phyloP scores from a whole-genome alignment of 2,113 vertebrate genomes.

The Oncorhynchus clarkii region DNA sequence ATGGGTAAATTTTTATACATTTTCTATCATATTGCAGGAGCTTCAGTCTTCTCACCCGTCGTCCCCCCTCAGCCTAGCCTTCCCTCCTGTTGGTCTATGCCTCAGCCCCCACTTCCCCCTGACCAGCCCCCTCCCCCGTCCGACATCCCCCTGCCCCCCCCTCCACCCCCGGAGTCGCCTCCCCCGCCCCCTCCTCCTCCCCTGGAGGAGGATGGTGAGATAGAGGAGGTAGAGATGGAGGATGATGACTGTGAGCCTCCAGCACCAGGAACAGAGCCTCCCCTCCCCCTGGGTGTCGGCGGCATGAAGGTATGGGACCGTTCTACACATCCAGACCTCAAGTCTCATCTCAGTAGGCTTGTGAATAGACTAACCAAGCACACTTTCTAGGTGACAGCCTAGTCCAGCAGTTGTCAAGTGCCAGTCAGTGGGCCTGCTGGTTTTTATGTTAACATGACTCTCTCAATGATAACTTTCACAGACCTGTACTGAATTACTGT shows the following conservation, averaged over 20 bases:
- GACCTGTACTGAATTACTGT: too few species aligned
- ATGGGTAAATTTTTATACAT: neutral
- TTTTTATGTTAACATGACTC: too few species aligned
- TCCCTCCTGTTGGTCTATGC: slow-evolving; percentile 79
- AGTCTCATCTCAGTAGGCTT: neutral
- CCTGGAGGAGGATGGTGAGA: slow-evolving; percentile 86
- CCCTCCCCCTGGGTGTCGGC: slow-evolving; percentile 48
- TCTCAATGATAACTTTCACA: too few species aligned
- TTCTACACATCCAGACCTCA: neutral
- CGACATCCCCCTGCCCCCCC: slow-evolving; percentile 76
- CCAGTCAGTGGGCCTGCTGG: too few species aligned
- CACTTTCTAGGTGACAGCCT: neutral
- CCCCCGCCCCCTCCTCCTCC: slow-evolving; percentile 80
- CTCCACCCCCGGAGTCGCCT: slow-evolving; percentile 77
- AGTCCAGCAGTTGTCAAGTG: too few species aligned
- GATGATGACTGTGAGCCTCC: slow-evolving; percentile 92
- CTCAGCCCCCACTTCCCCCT: slow-evolving; percentile 76
- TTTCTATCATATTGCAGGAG: slow-evolving; percentile 26
- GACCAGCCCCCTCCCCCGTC: slow-evolving; percentile 86
- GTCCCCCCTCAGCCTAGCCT: slow-evolving; percentile 58
- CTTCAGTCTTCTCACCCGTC: neutral
- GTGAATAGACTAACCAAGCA: neutral
- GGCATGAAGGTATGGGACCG: slow-evolving; percentile 37
- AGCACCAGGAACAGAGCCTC: slow-evolving; percentile 89
- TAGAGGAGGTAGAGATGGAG: slow-evolving; percentile 98